A percentile compares a stretch with the other conserved stretches of the same genome.
phyloP scores from a whole-genome alignment of 2,797 vertebrate species.

The Hypotaenidia philippensis region DNA sequence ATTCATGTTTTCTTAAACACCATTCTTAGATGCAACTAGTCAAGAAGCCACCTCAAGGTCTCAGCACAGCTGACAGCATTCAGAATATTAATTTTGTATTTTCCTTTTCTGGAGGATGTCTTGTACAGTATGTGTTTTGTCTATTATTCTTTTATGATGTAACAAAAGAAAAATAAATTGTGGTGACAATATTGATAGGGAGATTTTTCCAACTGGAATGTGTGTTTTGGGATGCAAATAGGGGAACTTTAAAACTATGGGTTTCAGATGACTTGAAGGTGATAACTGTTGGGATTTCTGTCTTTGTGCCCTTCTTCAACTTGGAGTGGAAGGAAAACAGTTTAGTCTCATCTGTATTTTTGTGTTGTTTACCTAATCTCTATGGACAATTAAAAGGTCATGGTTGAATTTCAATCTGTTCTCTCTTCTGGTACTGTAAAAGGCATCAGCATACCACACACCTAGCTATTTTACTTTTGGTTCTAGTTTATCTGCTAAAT shows the following conservation, averaged over 20 bases:
- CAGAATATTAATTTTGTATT: neutral
- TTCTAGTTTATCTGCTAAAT: neutral
- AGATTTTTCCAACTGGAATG: neutral
- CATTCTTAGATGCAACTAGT: neutral
- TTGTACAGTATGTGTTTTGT: neutral
- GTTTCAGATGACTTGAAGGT: neutral
- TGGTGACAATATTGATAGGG: neutral
- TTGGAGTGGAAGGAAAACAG: neutral
- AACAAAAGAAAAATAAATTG: neutral
- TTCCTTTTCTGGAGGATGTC: neutral
- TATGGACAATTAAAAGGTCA: constrained; percentile 5
- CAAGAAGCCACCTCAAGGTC: neutral
- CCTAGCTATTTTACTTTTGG: no score
- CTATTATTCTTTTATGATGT: neutral
- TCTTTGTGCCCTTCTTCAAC: neutral
- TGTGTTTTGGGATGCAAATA: neutral
- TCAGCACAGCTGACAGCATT: neutral
- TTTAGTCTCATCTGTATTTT: constrained; percentile 38
- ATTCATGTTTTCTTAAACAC: neutral
- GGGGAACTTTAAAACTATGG: neutral
- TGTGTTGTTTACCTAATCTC: constrained; percentile 45
- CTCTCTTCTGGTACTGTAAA: neutral
- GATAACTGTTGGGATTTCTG: neutral
- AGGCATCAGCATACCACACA: neutral
- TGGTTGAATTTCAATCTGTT: constrained; percentile 4